Evolutionary conservation across 37 sponge, comb jelly and placozoan species (phyloP).

Genomic region (Hormiphora californensis): DNA sequence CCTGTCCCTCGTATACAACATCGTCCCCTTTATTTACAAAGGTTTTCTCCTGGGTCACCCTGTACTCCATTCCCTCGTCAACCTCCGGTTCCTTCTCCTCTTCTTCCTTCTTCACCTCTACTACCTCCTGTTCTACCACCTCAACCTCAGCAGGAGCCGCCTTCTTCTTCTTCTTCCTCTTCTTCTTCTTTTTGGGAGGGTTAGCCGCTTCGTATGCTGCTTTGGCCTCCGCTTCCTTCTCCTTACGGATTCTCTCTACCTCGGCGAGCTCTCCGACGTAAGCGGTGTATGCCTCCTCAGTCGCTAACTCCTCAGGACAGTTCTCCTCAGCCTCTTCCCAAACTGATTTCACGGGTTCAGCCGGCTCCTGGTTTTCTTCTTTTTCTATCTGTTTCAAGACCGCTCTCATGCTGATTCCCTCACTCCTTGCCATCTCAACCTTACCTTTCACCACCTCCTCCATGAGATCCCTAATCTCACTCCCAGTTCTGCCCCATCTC

Average conservation of each 20-base stretch:
- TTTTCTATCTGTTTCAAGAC: constrained; percentile 13
- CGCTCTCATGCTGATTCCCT: background rate
- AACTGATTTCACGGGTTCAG: background rate
- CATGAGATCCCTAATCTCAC: background rate
- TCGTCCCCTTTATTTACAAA: background rate
- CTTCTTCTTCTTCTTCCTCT: constrained; percentile 52
- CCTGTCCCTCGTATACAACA: background rate
- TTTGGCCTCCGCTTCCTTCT: background rate
- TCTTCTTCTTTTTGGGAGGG: constrained; percentile 46
- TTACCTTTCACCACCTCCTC: background rate
- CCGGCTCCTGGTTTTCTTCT: background rate
- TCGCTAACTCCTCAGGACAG: background rate
- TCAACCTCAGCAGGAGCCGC: background rate
- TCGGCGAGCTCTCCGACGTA: background rate
- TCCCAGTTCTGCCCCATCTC: background rate
- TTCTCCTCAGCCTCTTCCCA: background rate
- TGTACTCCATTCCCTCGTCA: constrained; percentile 7
- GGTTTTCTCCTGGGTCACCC: constrained; percentile 7
- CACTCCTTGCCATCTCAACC: background rate
- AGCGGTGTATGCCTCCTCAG: background rate
- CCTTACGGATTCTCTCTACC: background rate
- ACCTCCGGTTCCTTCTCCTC: background rate
- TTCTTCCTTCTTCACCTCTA: background rate
- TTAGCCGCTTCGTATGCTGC: background rate
- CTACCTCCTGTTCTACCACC: background rate